phyloP scores from a whole-genome alignment of 1,140 invertebrate species.

The Acromyrmex heyeri region DNA sequence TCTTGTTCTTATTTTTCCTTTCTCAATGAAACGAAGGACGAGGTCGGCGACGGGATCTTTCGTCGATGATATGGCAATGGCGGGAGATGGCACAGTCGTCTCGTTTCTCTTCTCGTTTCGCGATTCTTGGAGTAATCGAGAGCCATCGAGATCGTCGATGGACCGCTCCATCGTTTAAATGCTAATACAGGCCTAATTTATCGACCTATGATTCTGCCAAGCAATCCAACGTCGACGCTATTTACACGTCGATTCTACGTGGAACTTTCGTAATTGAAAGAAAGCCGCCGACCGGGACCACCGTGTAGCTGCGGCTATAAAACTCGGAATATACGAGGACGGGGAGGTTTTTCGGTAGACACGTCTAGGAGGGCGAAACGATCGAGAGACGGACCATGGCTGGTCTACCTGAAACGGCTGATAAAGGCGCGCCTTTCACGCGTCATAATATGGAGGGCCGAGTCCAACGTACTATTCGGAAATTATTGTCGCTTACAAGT shows the following conservation, averaged over 20 bases:
- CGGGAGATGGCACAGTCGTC: conserved; percentile 2
- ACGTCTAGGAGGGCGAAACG: conserved; percentile 71
- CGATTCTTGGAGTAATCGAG: conserved; percentile 49
- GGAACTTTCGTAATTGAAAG: conserved; percentile 75
- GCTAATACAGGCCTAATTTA: conserved; percentile 74
- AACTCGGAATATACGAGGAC: conserved; percentile 74
- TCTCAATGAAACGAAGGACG: conserved; percentile 13
- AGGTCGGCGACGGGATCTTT: neutral
- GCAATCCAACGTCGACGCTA: conserved; percentile 60
- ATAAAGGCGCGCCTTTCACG: conserved; percentile 65
- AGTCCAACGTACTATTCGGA: conserved; percentile 1
- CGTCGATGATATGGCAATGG: neutral
- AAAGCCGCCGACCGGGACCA: conserved; percentile 76
- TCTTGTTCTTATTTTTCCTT: neutral
- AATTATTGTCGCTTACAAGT: conserved; percentile 40
- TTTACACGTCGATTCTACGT: conserved; percentile 72
- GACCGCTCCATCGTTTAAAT: conserved; percentile 72
- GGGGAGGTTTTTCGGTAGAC: conserved; percentile 52
- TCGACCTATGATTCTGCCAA: conserved; percentile 71
- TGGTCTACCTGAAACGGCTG: conserved; percentile 66
- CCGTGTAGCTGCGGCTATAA: conserved; percentile 68
- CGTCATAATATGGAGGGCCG: conserved; percentile 50
- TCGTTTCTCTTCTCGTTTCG: conserved; percentile 45
- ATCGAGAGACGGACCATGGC: conserved; percentile 46
- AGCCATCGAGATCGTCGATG: conserved; percentile 45